Percentiles rank a stretch among this genome's conserved stretches.
phyloP scores from a whole-genome alignment of 2,113 vertebrate species.

The Bubalus kerabau region DNA sequence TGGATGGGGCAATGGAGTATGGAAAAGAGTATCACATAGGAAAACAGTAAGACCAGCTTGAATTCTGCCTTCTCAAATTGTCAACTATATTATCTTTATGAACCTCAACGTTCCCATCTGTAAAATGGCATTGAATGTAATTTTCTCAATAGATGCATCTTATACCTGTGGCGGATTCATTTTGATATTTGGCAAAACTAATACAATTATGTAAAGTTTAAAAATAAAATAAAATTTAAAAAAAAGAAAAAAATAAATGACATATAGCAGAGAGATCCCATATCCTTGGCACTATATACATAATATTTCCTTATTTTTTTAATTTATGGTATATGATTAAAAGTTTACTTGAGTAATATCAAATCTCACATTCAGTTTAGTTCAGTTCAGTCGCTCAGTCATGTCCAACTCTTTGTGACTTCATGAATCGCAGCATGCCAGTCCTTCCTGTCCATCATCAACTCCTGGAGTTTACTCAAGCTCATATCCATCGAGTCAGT shows the following conservation, averaged over 20 bases:
- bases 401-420: too few relatives aligned
- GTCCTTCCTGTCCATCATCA: too few relatives aligned
- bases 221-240: too few relatives aligned
- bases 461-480: too few relatives aligned
- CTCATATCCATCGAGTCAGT: too few relatives aligned
- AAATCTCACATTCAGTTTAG: not conserved
- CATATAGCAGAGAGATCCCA: not conserved
- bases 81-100: not conserved
- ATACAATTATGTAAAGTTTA: too few relatives aligned
- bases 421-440: too few relatives aligned
- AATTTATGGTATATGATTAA: not conserved
- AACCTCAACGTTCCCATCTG: not conserved
- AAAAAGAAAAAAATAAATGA: not conserved
- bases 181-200: too few relatives aligned
- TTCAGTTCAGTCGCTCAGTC: too few relatives aligned
- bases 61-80: not conserved
- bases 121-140: not conserved
- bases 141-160: not conserved
- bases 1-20: accelerated
- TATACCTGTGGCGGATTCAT: too few relatives aligned
- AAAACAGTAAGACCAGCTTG: not conserved
- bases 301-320: not conserved
- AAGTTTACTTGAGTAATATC: not conserved
- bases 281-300: not conserved
- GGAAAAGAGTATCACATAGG: too few relatives aligned